Conservation (phyloP, 2,888 invertebrate genomes). For the Tineola bisselliella region DNA sequence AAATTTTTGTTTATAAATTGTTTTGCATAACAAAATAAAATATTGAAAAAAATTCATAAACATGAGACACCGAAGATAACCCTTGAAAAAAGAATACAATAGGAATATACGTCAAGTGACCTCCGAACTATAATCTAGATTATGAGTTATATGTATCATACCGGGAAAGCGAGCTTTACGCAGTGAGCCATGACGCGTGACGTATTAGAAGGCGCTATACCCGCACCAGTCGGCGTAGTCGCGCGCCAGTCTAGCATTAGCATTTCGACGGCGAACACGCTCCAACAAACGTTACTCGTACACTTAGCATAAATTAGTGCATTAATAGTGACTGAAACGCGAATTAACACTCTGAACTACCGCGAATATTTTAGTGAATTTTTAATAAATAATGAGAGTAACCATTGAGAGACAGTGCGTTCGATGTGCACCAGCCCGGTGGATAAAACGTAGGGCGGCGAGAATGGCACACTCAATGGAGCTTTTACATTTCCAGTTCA, state of each 20-base stretch:
- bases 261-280: background rate
- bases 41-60: background rate
- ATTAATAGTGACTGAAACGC: background rate
- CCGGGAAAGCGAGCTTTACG: constrained; percentile 5
- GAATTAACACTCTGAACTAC: constrained; percentile 4
- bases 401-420: constrained; percentile 52
- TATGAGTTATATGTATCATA: background rate
- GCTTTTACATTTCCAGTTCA: constrained; percentile 82
- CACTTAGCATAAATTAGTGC: constrained; percentile 5
- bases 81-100: background rate
- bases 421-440: constrained; percentile 42
- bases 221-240: constrained; percentile 16
- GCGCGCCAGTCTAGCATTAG: constrained; percentile 17
- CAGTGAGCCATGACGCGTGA: constrained; percentile 4
- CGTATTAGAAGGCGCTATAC: constrained; percentile 16
- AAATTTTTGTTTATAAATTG: background rate
- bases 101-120: background rate
- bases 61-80: background rate
- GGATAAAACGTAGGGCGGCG: constrained; percentile 44
- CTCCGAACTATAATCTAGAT: constrained; percentile 10
- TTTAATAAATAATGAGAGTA: constrained; percentile 42
- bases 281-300: constrained; percentile 2
- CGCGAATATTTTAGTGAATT: constrained; percentile 27
- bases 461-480: constrained; percentile 57
- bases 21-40: background rate